phyloP scores from a whole-genome alignment of 2,113 vertebrate species.

The Cyanoliseus patagonus region DNA sequence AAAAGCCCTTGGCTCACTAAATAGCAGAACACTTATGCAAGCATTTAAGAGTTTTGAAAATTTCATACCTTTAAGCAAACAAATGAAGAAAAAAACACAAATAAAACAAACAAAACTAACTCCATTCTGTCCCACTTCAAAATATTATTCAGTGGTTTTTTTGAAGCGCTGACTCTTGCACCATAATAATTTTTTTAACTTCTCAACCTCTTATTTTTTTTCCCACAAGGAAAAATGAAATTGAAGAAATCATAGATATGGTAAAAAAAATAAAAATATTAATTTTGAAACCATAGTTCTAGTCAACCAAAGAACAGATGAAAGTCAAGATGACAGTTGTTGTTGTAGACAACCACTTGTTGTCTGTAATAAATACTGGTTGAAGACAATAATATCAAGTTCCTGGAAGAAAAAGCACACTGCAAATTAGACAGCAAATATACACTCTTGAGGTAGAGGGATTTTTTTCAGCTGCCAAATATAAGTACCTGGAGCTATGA shows the following conservation, averaged over 20 bases:
- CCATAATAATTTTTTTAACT: neutral
- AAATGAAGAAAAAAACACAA: neutral
- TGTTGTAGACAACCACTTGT: neutral
- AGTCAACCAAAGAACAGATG: neutral
- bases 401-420: neutral
- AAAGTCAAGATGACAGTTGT: neutral
- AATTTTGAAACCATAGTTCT: neutral
- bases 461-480: neutral
- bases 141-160: neutral
- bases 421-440: neutral
- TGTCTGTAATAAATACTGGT: neutral
- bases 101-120: neutral
- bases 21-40: neutral
- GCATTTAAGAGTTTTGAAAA: neutral
- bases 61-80: neutral
- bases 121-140: neutral
- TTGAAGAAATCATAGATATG: neutral
- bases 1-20: neutral
- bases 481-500: neutral
- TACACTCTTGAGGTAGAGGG: fast-evolving
- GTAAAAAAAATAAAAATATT: neutral
- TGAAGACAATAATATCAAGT: neutral
- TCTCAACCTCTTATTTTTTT: fast-evolving
- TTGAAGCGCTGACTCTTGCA: neutral
- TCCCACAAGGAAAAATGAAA: neutral